Percentiles rank a stretch among this genome's conserved stretches.
Conservation (phyloP, 1,140 invertebrate species). For the Procambarus virginalis region DNA sequence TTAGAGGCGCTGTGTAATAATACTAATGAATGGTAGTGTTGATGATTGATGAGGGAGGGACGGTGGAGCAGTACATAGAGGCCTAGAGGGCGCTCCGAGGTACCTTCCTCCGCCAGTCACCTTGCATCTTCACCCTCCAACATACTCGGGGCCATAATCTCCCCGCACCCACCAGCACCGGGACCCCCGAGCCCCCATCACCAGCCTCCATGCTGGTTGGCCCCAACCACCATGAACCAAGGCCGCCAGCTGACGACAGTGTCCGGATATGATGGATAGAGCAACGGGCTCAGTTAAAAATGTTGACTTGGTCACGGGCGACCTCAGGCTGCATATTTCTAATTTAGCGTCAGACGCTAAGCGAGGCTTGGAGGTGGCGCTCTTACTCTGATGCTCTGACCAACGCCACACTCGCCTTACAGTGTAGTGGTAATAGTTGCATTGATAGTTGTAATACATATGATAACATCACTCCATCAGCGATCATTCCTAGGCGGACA, state of each 20-base stretch:
- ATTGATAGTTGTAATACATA: no score
- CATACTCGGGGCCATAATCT: background rate
- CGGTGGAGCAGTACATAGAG: background rate
- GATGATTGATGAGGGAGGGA: background rate
- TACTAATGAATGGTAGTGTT: background rate
- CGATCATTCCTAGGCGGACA: no score
- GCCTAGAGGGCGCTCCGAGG: background rate
- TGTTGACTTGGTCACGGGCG: constrained; percentile 1
- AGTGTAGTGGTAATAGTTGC: no score
- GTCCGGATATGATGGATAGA: constrained; percentile 14
- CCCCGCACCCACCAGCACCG: background rate
- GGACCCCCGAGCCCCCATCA: background rate
- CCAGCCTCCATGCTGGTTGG: background rate
- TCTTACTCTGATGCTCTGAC: no score
- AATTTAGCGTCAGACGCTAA: background rate
- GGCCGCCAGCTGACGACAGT: background rate
- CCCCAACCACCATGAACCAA: background rate
- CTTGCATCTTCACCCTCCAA: background rate
- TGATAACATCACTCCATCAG: no score
- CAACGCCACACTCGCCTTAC: no score
- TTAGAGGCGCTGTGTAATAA: background rate
- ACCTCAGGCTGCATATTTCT: background rate
- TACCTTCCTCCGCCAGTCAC: background rate
- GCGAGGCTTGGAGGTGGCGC: no score
- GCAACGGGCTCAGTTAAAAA: constrained; percentile 16